phyloP scores from a whole-genome alignment of 1,140 invertebrate species.

The Aphelenchoides fujianensis region DNA sequence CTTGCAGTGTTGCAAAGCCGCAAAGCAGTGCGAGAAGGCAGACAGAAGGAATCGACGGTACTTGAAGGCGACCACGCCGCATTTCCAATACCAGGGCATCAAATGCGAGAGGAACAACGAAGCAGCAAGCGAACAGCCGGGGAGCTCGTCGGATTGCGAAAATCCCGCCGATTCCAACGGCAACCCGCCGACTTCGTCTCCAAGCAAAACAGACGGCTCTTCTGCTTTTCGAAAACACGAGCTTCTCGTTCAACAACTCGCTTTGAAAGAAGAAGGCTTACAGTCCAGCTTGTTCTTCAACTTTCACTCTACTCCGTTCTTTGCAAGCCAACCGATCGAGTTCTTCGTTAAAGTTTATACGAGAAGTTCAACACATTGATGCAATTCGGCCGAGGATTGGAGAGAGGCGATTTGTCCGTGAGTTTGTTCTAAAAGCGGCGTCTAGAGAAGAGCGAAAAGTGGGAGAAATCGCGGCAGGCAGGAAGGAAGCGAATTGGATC shows the following conservation, averaged over 20 bases:
- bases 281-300: too few relatives aligned
- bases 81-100: background rate
- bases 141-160: background rate
- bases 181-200: background rate
- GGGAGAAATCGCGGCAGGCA: background rate
- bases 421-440: background rate
- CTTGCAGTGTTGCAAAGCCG: too few relatives aligned
- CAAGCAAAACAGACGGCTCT: too few relatives aligned
- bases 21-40: background rate
- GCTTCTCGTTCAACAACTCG: too few relatives aligned
- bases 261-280: too few relatives aligned
- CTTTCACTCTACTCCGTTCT: too few relatives aligned
- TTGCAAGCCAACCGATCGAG: too few relatives aligned
- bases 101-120: background rate
- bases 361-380: background rate
- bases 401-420: background rate
- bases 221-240: too few relatives aligned
- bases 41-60: background rate
- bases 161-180: background rate
- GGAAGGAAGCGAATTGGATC: background rate
- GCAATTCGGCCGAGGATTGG: background rate
- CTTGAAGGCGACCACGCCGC: background rate
- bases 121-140: background rate
- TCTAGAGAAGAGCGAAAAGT: background rate
- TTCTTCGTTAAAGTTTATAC: background rate